Conservation (phyloP, 1,140 invertebrate genomes). For the Drosophila erecta region DNA sequence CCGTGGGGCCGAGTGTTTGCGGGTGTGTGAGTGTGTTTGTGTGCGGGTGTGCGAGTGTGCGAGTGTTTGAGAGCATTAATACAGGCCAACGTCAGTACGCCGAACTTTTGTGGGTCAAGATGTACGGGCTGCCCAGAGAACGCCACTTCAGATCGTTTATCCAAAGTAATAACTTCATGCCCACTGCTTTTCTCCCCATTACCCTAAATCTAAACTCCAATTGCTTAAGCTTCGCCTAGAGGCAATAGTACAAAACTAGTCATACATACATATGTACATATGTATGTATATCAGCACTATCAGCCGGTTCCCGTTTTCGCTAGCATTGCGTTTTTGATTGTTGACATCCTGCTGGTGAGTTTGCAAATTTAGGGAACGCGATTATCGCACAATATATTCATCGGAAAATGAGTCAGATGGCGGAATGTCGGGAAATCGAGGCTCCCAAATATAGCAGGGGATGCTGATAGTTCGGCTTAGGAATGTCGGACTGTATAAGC, state of each 20-base stretch:
- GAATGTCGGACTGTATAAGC: constrained; percentile 43
- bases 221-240: no score
- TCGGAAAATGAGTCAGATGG: background rate
- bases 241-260: no score
- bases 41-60: constrained; percentile 18
- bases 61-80: constrained; percentile 24
- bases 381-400: background rate
- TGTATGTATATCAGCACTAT: no score
- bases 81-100: constrained; percentile 20
- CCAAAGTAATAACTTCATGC: no score
- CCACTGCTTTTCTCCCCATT: no score
- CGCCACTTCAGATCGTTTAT: background rate
- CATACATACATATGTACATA: no score
- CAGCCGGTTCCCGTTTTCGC: no score
- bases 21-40: background rate
- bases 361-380: background rate
- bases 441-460: background rate
- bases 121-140: background rate
- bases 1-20: constrained; percentile 36
- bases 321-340: background rate
- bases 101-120: background rate
- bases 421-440: background rate
- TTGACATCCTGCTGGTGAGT: background rate
- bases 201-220: no score
- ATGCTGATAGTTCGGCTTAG: constrained; percentile 47